Percentiles rank a stretch among this genome's conserved stretches.
Conservation (phyloP, 2,888 invertebrate species). For the Drosophila tanythrix region DNA sequence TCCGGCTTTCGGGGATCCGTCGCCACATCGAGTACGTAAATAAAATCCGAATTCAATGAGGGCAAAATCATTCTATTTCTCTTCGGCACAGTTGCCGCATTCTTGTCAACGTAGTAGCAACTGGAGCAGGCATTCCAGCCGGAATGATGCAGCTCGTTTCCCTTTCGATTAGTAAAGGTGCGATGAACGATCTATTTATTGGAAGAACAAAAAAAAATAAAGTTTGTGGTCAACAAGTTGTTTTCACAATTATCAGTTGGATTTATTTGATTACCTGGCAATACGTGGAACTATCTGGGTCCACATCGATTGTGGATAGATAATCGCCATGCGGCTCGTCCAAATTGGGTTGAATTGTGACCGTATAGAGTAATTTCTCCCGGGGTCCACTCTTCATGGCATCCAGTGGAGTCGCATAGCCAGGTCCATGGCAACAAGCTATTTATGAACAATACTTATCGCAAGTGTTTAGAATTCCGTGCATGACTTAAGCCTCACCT, state of each 20-base stretch:
- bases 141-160: slow-evolving; percentile 97
- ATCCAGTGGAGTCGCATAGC: slow-evolving; percentile 91
- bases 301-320: slow-evolving; percentile 95
- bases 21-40: slow-evolving; percentile 93
- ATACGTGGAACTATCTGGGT: slow-evolving; percentile 93
- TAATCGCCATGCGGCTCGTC: slow-evolving; percentile 91
- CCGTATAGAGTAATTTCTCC: slow-evolving; percentile 95
- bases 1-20: slow-evolving; percentile 90
- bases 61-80: slow-evolving; percentile 94
- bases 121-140: slow-evolving; percentile 99
- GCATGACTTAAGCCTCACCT: slow-evolving; percentile 30
- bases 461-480: slow-evolving; percentile 7
- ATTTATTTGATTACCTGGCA: slow-evolving; percentile 87
- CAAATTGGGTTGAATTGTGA: slow-evolving; percentile 92
- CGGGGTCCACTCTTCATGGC: slow-evolving; percentile 93
- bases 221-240: not conserved
- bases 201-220: slow-evolving; percentile 2
- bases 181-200: slow-evolving; percentile 93
- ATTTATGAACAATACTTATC: slow-evolving; percentile 28
- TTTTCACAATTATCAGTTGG: not conserved
- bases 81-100: slow-evolving; percentile 85
- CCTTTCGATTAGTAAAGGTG: slow-evolving; percentile 90
- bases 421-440: slow-evolving; percentile 87
- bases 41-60: slow-evolving; percentile 91
- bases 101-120: slow-evolving; percentile 87